These are phyloP conservation scores for Stictonetta naevosa DNA, from an alignment of 2,113 vertebrate species.

Conservation along the genomic window DNA sequence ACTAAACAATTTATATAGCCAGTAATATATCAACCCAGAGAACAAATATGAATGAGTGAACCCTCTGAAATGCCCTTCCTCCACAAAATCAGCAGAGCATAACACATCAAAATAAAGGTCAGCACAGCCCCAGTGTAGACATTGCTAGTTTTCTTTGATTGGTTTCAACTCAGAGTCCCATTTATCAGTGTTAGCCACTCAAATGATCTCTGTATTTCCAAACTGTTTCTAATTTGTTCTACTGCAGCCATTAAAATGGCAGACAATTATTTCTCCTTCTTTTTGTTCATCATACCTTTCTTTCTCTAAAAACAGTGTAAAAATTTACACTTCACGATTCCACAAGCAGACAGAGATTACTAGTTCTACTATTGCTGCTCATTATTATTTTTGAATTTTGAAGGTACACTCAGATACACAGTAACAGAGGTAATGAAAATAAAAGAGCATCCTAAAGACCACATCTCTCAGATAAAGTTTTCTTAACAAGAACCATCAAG, in stretches of 20 bases:
- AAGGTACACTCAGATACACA: neutral
- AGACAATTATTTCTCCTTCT: neutral
- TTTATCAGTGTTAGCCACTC: neutral
- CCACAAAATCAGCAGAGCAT: slow-evolving; percentile 20
- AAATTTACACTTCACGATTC: neutral
- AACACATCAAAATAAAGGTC: slow-evolving; percentile 57
- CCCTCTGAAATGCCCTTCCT: neutral
- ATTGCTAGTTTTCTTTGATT: neutral
- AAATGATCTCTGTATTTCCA: slow-evolving; percentile 23
- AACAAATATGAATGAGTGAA: slow-evolving; percentile 22
- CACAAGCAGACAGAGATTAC: neutral
- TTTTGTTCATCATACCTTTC: neutral
- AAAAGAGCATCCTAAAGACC: neutral
- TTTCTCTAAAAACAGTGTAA: neutral
- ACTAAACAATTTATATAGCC: slow-evolving; percentile 4
- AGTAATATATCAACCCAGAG: neutral
- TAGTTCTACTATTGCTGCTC: neutral
- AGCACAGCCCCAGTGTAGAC: neutral
- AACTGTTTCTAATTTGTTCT: slow-evolving; percentile 4
- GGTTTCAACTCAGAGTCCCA: neutral
- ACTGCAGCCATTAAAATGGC: neutral
- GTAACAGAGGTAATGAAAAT: neutral
- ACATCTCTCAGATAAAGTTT: neutral
- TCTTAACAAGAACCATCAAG: neutral
- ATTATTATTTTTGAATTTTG: neutral